Percentiles rank a stretch among this genome's conserved stretches.
Conservation (phyloP, 2,113 vertebrate genomes). For the Tiliqua scincoides region DNA sequence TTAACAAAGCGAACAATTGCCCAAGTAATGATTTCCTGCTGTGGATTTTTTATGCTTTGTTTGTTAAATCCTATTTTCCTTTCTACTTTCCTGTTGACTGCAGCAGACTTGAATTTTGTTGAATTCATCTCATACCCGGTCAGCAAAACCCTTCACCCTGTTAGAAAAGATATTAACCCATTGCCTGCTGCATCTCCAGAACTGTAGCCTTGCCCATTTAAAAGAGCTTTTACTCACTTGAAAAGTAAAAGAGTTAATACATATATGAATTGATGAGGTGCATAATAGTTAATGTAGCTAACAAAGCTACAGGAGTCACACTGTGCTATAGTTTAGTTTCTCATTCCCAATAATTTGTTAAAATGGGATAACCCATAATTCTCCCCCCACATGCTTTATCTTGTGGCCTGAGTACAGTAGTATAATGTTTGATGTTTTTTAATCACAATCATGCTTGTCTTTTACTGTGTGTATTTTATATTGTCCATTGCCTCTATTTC, state of each 20-base stretch:
- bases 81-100: slow-evolving; percentile 83
- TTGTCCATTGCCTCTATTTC: too few relatives aligned
- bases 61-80: slow-evolving; percentile 83
- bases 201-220: background rate
- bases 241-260: slow-evolving; percentile 49
- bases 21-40: slow-evolving; percentile 82
- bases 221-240: slow-evolving; percentile 1
- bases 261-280: background rate
- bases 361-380: background rate
- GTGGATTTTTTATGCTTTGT: slow-evolving; percentile 75
- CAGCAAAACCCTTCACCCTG: slow-evolving; percentile 73
- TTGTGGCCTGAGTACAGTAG: slow-evolving; percentile 27
- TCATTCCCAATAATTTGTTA: slow-evolving; percentile 28
- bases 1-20: slow-evolving; percentile 79
- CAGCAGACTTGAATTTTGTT: slow-evolving; percentile 75
- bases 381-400: slow-evolving; percentile 20
- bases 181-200: slow-evolving; percentile 25
- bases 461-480: too few relatives aligned
- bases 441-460: too few relatives aligned
- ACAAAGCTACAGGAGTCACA: slow-evolving; percentile 11
- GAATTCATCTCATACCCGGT: slow-evolving; percentile 64
- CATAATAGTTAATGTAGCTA: slow-evolving; percentile 46
- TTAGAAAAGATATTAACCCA: slow-evolving; percentile 65
- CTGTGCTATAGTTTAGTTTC: slow-evolving; percentile 42
- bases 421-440: too few relatives aligned